phyloP scores from a whole-genome alignment of 2,113 vertebrate genomes.

The Nothocercus nigrocapillus region DNA sequence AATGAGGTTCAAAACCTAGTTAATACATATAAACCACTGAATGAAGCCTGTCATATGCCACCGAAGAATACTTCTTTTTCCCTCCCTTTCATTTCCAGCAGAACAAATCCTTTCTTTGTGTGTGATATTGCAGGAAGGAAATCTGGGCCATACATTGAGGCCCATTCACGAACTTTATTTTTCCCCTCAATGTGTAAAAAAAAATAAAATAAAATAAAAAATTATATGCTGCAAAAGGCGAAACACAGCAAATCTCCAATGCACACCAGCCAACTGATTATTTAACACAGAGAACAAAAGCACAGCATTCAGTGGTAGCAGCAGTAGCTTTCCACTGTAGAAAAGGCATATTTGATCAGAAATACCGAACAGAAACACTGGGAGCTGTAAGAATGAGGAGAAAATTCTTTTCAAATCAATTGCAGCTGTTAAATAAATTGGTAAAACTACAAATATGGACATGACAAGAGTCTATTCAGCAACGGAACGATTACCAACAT shows the following conservation, averaged over 20 bases:
- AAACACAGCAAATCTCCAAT: background rate
- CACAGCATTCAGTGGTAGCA: background rate
- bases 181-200: background rate
- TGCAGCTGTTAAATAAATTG: background rate
- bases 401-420: background rate
- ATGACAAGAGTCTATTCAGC: background rate
- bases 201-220: too few species aligned
- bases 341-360: background rate
- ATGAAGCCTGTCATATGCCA: background rate
- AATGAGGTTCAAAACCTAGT: background rate
- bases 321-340: background rate
- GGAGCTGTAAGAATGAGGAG: background rate
- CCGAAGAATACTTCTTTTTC: background rate
- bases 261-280: background rate
- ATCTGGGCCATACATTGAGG: background rate
- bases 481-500: background rate
- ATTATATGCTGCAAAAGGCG: background rate
- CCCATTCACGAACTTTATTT: background rate
- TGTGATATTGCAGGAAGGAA: background rate
- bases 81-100: background rate
- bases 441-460: background rate
- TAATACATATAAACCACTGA: background rate
- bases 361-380: background rate
- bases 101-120: background rate
- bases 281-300: conserved; percentile 33